phyloP scores from a whole-genome alignment of 1,140 invertebrate genomes.

The Himalopsyche phryganea region DNA sequence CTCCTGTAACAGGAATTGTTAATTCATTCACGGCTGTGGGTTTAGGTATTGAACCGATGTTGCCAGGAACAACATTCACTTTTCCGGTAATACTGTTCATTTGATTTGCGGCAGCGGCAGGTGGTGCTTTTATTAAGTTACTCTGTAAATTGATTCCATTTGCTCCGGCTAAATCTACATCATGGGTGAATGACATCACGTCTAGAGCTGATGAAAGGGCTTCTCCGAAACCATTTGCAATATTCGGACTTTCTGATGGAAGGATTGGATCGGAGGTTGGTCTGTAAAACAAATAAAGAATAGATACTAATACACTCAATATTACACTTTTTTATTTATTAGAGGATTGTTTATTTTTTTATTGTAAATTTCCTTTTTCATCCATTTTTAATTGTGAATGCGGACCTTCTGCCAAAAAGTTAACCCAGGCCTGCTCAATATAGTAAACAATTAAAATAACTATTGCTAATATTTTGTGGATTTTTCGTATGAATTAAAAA shows the following conservation, averaged over 20 bases:
- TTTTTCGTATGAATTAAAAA: too few species aligned
- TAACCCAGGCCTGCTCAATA: too few species aligned
- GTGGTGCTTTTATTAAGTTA: slow-evolving; percentile 5
- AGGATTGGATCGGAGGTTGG: slow-evolving; percentile 37
- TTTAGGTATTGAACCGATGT: background rate
- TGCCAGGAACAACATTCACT: background rate
- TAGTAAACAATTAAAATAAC: too few species aligned
- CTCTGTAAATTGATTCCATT: slow-evolving; percentile 30
- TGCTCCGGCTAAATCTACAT: slow-evolving; percentile 51
- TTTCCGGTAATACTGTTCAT: background rate
- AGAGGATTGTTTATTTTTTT: too few species aligned
- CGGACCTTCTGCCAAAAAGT: too few species aligned
- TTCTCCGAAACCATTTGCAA: slow-evolving; percentile 56
- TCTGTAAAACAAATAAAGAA: slow-evolving; percentile 23
- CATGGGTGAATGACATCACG: slow-evolving; percentile 75
- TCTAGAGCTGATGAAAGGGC: slow-evolving; percentile 74
- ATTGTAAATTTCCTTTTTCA: too few species aligned
- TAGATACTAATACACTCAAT: too few species aligned
- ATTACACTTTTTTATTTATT: too few species aligned
- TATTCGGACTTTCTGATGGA: slow-evolving; percentile 40
- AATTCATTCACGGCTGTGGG: slow-evolving; percentile 7
- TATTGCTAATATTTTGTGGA: too few species aligned
- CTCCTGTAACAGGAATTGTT: background rate
- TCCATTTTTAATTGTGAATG: too few species aligned
- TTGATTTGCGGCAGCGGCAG: background rate